A percentile compares a stretch with the other conserved stretches of the same genome.
Evolutionary conservation across 2,888 invertebrate genomes (phyloP).

Genomic region (Dolichomitus sp.): DNA sequence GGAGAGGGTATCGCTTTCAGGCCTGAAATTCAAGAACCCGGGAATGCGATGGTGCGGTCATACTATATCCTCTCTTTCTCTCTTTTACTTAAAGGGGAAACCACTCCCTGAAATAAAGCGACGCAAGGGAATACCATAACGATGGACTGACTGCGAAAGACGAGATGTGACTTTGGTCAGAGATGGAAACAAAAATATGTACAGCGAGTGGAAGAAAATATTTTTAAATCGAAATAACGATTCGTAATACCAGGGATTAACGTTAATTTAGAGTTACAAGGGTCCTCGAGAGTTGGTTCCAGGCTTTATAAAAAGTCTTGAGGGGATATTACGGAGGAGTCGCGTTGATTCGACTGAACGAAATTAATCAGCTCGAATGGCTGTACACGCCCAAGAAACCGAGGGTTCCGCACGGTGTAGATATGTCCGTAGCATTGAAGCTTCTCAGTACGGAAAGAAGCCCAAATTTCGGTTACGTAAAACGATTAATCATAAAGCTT

Average conservation of each 20-base stretch:
- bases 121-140: slow-evolving; percentile 50
- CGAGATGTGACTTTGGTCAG: slow-evolving; percentile 19
- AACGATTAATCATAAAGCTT: slow-evolving; percentile 75
- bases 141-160: slow-evolving; percentile 43
- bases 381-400: slow-evolving; percentile 20
- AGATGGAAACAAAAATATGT: slow-evolving; percentile 1
- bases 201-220: slow-evolving; percentile 5
- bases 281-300: slow-evolving; percentile 2
- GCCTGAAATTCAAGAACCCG: slow-evolving; percentile 79
- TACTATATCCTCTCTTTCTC: slow-evolving; percentile 47
- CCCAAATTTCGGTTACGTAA: slow-evolving; percentile 60
- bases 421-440: slow-evolving; percentile 52
- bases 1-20: slow-evolving; percentile 79
- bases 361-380: slow-evolving; percentile 63
- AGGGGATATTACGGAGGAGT: slow-evolving; percentile 30
- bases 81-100: slow-evolving; percentile 20
- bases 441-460: slow-evolving; percentile 45
- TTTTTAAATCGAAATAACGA: slow-evolving; percentile 32
- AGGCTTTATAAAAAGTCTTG: slow-evolving; percentile 21
- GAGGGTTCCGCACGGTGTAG: slow-evolving; percentile 9
- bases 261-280: slow-evolving; percentile 24
- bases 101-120: slow-evolving; percentile 58
- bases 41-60: slow-evolving; percentile 70
- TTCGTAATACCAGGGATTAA: slow-evolving; percentile 50
- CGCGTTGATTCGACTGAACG: slow-evolving; percentile 51